Evolutionary conservation across 2,113 vertebrate genomes (phyloP).

Genomic region (Neogobius melanostomus): DNA sequence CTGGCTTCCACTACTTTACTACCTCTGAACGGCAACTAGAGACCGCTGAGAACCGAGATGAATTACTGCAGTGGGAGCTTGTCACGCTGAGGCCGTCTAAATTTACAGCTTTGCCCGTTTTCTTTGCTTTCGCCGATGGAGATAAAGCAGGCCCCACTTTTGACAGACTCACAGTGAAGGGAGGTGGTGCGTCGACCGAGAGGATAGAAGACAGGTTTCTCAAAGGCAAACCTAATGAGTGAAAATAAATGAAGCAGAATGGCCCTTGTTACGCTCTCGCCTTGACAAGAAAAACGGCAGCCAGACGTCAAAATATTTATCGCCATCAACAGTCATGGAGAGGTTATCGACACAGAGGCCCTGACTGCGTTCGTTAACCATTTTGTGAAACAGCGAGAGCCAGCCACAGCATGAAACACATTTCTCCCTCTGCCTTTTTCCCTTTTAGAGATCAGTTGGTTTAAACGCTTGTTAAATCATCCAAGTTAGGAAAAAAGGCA

Average conservation of each 20-base stretch:
- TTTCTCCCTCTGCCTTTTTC: conserved; percentile 30
- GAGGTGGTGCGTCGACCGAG: conserved; percentile 21
- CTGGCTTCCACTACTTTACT: conserved; percentile 65
- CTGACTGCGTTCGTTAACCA: conserved; percentile 58
- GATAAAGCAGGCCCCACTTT: conserved; percentile 66
- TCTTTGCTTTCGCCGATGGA: conserved; percentile 68
- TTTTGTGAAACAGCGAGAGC: conserved; percentile 59
- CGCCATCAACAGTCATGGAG: conserved; percentile 73
- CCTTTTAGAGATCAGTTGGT: conserved; percentile 61
- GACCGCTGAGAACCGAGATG: conserved; percentile 74
- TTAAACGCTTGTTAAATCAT: conserved; percentile 74
- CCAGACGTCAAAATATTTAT: conserved; percentile 74
- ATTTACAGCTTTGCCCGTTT: conserved; percentile 74
- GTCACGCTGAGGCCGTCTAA: conserved; percentile 73
- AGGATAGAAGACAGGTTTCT: conserved; percentile 56
- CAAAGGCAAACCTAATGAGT: conserved; percentile 71
- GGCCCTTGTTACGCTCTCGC: conserved; percentile 71
- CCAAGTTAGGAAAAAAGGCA: conserved; percentile 34
- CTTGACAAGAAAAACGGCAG: conserved; percentile 72
- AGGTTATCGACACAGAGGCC: conserved; percentile 73
- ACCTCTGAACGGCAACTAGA: conserved; percentile 70
- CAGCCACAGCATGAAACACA: conserved; percentile 58
- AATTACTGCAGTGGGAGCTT: conserved; percentile 71
- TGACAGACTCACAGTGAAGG: conserved; percentile 51
- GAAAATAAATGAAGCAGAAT: conserved; percentile 72